These are phyloP conservation scores for Aspidiotus rigidus DNA, from an alignment of 2,888 invertebrate species.

Conservation along the genomic window DNA sequence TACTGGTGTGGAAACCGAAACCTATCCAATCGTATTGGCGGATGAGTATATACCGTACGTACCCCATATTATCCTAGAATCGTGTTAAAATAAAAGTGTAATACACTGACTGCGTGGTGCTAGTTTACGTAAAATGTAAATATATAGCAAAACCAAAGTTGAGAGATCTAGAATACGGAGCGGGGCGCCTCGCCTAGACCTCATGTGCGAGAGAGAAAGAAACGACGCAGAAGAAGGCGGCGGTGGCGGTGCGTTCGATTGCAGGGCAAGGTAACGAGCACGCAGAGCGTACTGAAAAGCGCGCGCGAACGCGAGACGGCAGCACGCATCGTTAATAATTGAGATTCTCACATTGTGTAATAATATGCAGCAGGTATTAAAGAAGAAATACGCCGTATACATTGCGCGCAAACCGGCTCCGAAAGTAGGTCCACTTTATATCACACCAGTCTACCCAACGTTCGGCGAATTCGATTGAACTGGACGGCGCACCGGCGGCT, in stretches of 20 bases:
- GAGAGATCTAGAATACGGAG: neutral
- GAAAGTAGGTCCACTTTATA: conserved; percentile 33
- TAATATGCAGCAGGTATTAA: conserved; percentile 17
- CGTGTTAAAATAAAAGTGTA: no score
- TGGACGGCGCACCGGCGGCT: conserved; percentile 4
- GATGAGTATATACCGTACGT: neutral
- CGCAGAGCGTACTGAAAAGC: neutral
- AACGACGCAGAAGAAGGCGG: neutral
- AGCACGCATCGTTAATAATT: conserved; percentile 31
- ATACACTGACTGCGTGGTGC: no score
- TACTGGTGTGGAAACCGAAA: neutral
- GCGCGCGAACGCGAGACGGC: conserved; percentile 22
- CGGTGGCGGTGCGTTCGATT: conserved; percentile 19
- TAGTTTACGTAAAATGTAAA: no score
- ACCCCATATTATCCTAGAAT: no score
- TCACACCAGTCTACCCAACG: conserved; percentile 19
- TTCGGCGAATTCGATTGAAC: conserved; percentile 28
- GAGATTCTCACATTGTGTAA: conserved; percentile 32
- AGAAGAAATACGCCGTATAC: conserved; percentile 6
- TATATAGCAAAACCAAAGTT: neutral
- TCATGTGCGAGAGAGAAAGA: neutral
- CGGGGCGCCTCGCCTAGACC: neutral
- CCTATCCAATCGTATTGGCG: conserved; percentile 11
- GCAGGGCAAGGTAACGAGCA: conserved; percentile 26
- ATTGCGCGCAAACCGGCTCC: conserved; percentile 34